phyloP scores from a whole-genome alignment of 2,888 invertebrate species.

The Parapristionchus giblindavisi region DNA sequence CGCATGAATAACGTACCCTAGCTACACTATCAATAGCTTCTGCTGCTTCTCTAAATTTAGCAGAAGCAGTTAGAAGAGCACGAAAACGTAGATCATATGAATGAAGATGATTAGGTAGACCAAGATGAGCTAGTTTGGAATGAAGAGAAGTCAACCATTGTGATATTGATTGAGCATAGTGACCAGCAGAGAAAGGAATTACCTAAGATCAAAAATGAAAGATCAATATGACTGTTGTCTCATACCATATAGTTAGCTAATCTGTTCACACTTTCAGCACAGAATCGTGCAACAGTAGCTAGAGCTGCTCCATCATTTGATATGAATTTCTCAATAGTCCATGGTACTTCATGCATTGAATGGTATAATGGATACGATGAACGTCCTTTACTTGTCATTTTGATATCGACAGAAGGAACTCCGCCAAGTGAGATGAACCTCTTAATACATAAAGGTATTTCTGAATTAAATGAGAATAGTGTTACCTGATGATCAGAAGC shows the following conservation, averaged over 20 bases:
- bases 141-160: conserved; percentile 33
- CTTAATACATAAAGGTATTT: conserved; percentile 18
- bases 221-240: not conserved
- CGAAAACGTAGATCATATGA: conserved; percentile 30
- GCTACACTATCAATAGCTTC: not conserved
- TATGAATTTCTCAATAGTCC: conserved; percentile 48
- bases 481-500: conserved; percentile 52
- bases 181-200: conserved; percentile 48
- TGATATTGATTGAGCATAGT: conserved; percentile 45
- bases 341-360: conserved; percentile 52
- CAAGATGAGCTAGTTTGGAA: conserved; percentile 11
- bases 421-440: conserved; percentile 50
- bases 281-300: conserved; percentile 45
- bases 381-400: conserved; percentile 45
- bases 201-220: conserved; percentile 37
- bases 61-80: conserved; percentile 11
- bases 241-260: conserved; percentile 47
- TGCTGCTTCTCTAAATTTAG: conserved; percentile 26
- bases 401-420: conserved; percentile 49
- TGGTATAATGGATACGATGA: conserved; percentile 52
- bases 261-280: conserved; percentile 44
- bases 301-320: conserved; percentile 41
- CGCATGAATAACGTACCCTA: not conserved
- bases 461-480: no score
- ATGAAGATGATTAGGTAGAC: conserved; percentile 6